Evolutionary conservation across 2,797 vertebrate species (phyloP).

Genomic region (Megaceryle alcyon): DNA sequence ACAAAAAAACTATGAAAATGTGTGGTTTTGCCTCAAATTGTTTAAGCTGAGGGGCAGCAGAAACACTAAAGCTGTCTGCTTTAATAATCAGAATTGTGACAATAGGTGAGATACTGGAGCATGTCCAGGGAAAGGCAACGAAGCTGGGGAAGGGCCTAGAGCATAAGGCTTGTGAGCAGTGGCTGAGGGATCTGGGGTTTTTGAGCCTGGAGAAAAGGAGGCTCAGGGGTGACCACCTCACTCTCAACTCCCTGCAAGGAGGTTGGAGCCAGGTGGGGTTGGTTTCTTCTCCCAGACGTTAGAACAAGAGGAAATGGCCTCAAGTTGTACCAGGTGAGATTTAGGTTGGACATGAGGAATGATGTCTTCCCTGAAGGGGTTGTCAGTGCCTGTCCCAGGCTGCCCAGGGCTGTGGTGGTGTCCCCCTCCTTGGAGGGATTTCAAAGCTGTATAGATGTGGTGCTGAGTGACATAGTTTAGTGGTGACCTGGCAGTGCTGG

Average conservation of each 20-base stretch:
- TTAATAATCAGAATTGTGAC: not conserved
- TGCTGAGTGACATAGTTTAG: not conserved
- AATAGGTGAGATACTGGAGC: not conserved
- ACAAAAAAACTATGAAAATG: rapidly evolving
- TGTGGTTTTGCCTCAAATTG: not conserved
- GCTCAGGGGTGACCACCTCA: not conserved
- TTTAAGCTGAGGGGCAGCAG: not conserved
- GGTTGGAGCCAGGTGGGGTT: not conserved
- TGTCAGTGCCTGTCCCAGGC: not conserved
- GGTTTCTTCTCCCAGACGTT: not conserved
- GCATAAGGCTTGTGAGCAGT: not conserved
- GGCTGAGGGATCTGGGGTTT: not conserved
- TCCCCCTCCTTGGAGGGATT: not conserved
- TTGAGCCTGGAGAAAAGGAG: not conserved
- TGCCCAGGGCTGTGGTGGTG: not conserved
- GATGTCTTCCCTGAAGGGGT: not conserved
- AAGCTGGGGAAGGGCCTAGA: not conserved
- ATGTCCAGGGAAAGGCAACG: not conserved
- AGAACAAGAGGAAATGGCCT: not conserved
- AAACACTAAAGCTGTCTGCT: not conserved
- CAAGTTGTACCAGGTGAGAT: not conserved
- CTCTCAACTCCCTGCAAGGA: not conserved
- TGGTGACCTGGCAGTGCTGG: not conserved
- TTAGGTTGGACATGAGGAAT: not conserved
- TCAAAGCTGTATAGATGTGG: not conserved